Base-by-base conservation (phyloP, 2,113 vertebrate genomes). In the Seriola quinqueradiata region DNA sequence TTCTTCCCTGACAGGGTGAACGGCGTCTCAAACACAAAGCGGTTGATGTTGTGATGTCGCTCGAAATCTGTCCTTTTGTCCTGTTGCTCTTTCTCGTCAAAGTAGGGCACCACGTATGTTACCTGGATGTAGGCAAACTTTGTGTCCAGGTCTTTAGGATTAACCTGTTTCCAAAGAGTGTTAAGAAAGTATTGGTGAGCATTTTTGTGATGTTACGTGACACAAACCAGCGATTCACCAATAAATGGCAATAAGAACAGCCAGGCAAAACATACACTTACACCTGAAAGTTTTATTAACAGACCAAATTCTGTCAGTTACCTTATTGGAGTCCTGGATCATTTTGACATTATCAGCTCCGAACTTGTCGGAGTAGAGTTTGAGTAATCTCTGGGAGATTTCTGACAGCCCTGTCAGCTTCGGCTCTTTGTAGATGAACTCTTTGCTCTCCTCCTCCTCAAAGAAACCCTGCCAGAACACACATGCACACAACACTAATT, bases 321-420 rank as follows among this genome's bases (percentile, higher is more conserved):
- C 98, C 97, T 99, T 99, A 81, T 99, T 99, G 81, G 98, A 99
- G 90, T 99, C 98, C 89, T 99, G 98, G 90, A 99, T 99, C 95
- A 99, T 99, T 90, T 99, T 99, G 87, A 99, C 98, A 0, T 99
- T 99, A 84, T 99, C 98, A 12, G 97, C 95, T 85, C 98, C 98
- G 60, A 99, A 99, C 92, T 99, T 99, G 94, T 99, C 98, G 0
- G 98, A 98, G 42, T 99, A 99, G 70, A 99, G 97, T 80, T 99
- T 99, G 74, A 99, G 96, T 79, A 99, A 90, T 77, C 98, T 95
- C 85, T 99, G 98, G 38, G 98, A 99, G 87, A 99, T 99, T 94
- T 99, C 98, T 0, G 98, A 99, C 61, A 99, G 94, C 16, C 97
- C 98, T 0, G 98, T 99, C 88, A 99, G 93, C 86, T 99, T 99